These are phyloP conservation scores for Todus mexicanus DNA, from an alignment of 2,797 vertebrate genomes.

Conservation along the genomic window DNA sequence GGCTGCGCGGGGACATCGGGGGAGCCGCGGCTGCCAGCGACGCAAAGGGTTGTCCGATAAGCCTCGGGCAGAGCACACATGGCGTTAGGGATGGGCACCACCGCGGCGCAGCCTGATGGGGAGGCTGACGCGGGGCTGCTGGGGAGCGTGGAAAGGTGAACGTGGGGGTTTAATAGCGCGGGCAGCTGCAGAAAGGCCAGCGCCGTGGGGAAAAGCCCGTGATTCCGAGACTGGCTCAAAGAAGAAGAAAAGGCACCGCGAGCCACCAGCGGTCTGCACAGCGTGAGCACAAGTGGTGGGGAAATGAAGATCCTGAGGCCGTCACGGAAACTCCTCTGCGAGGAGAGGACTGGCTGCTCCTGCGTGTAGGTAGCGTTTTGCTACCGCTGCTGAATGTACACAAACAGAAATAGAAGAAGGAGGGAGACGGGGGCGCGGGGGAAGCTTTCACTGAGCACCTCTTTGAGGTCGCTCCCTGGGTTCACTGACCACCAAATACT, in stretches of 20 bases:
- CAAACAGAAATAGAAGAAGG: neutral
- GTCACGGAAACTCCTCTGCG: neutral
- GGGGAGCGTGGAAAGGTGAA: neutral
- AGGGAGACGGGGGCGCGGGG: neutral
- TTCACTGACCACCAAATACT: neutral
- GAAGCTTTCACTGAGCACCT: neutral
- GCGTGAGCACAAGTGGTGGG: neutral
- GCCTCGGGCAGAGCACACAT: neutral
- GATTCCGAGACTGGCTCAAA: neutral
- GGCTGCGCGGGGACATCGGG: accelerated
- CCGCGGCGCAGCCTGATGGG: accelerated
- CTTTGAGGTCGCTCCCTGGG: neutral
- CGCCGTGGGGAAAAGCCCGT: accelerated
- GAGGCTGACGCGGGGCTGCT: accelerated
- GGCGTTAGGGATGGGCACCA: accelerated
- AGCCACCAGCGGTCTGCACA: neutral
- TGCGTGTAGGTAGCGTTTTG: neutral
- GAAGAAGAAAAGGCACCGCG: neutral
- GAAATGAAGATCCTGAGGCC: neutral
- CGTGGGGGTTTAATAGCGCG: accelerated
- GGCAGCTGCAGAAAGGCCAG: neutral
- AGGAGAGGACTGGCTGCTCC: neutral
- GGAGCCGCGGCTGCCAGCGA: accelerated
- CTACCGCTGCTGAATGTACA: neutral
- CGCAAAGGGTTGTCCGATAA: neutral